Base-by-base conservation (phyloP, 2,888 invertebrate genomes). In the Merodon equestris region DNA sequence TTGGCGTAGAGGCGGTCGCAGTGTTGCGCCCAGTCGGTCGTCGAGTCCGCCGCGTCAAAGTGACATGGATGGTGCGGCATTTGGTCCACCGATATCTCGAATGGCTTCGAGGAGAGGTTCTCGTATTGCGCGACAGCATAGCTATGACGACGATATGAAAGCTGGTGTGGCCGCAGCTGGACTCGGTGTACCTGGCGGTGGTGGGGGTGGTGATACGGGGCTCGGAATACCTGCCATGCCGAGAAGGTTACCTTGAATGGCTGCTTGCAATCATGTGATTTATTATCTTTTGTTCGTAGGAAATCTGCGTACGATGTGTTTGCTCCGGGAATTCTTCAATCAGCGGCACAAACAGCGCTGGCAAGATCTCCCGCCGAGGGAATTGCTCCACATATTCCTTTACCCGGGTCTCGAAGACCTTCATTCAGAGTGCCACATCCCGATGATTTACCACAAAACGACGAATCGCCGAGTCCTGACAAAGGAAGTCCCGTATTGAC, bases 261-360 rank as follows among this genome's bases (percentile, higher is more conserved):
- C 9, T 14, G 56, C 58, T 9, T 58, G 42, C 42, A 15, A 50
- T 14, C 36, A 17, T 45, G 1, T 4, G 7, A 27, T 27, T 27
- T 4, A 27, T 27, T 17, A 3, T 1, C 9, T 45, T 64, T 45
- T 18, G 34, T 67, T 67, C 77, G 1, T 67, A 88, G 88, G 77
- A 88, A 88, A 77, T 96, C 96, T 44, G 95, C 96, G 13, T 96
- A 96, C 84, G 96, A 96, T 85, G 94, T 96, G 12, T 95, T 94
- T 84, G 93, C 93, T 1, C 93, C 93, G 1, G 92, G 91, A 58
- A 85, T 89, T 42, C 88, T 91, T 51, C 91, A 89, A 38, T 84
- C 88, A 51, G 88, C 89, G 5, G 85, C 87, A 14, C 86, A 85
- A 82, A 83, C 86, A 56, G 86, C 85, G 10, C 82, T 86, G 18